These are phyloP conservation scores for Carduelis carduelis DNA, from an alignment of 2,797 vertebrate genomes.

Conservation along the genomic window DNA sequence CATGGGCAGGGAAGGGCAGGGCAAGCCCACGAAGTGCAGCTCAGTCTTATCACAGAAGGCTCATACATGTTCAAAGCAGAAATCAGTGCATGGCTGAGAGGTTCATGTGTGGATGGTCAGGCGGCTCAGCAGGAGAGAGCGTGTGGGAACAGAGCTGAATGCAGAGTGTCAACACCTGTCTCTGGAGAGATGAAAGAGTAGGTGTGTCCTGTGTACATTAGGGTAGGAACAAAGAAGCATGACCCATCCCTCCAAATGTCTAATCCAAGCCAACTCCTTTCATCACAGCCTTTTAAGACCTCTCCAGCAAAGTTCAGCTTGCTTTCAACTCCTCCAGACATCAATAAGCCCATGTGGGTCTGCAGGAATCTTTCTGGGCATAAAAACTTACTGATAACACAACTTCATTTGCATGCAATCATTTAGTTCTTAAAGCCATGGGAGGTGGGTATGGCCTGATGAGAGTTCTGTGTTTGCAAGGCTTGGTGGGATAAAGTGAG, in stretches of 20 bases:
- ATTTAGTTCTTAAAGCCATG: background rate
- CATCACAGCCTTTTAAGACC: background rate
- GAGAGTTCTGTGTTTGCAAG: background rate
- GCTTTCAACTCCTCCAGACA: background rate
- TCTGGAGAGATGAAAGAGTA: background rate
- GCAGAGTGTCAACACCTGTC: background rate
- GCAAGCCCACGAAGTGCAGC: background rate
- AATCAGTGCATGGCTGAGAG: background rate
- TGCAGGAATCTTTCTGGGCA: background rate
- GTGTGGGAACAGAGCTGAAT: background rate
- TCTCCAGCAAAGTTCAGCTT: background rate
- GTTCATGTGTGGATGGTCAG: background rate
- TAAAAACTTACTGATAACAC: background rate
- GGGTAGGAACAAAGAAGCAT: background rate
- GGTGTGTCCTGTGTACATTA: background rate
- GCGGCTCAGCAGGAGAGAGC: background rate
- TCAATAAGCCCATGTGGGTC: background rate
- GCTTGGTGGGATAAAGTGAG: background rate
- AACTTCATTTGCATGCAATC: background rate
- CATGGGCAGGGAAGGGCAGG: accelerated
- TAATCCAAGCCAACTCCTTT: background rate
- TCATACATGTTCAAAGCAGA: background rate
- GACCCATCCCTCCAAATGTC: background rate
- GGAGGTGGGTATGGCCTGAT: background rate
- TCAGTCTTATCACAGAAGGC: background rate